Percentiles rank a stretch among this genome's conserved stretches.
These are phyloP conservation scores for Parnassius mnemosyne DNA, from an alignment of 2,888 invertebrate species.

Conservation along the genomic window DNA sequence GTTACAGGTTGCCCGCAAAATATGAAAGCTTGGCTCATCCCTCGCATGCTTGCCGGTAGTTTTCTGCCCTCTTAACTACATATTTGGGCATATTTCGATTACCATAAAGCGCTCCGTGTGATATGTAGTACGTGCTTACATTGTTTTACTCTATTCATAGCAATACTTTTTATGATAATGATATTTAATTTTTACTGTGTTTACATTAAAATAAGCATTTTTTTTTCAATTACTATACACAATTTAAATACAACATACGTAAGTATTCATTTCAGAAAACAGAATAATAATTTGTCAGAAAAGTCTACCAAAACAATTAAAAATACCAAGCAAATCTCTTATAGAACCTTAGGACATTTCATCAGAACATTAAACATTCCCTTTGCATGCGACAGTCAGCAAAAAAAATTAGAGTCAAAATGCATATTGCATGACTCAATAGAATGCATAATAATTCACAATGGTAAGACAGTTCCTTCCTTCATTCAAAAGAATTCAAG, in stretches of 20 bases:
- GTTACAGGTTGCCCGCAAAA: constrained; percentile 68
- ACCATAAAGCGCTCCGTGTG: constrained; percentile 78
- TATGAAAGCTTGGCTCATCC: constrained; percentile 76
- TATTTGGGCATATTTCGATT: constrained; percentile 81
- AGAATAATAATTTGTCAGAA: too few species aligned
- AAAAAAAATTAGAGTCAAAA: constrained; percentile 35
- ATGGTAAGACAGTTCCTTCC: constrained; percentile 73
- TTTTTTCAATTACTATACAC: not conserved
- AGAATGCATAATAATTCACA: constrained; percentile 75
- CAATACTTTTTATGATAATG: constrained; percentile 15
- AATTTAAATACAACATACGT: too few species aligned
- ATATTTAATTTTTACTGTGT: constrained; percentile 8
- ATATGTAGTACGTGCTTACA: constrained; percentile 71
- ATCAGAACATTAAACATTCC: constrained; percentile 18
- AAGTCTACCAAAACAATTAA: too few species aligned
- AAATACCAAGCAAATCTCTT: not conserved
- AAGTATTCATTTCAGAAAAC: too few species aligned
- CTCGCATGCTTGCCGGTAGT: constrained; percentile 76
- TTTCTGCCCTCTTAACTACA: constrained; percentile 78
- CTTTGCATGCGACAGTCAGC: constrained; percentile 23
- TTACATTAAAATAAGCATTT: not conserved
- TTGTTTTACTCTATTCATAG: constrained; percentile 44
- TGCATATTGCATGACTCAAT: constrained; percentile 51
- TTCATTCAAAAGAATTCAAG: constrained; percentile 77
- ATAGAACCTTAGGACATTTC: constrained; percentile 10